Conservation (phyloP, 2,113 vertebrate genomes). For the Corydoras maculifer region DNA sequence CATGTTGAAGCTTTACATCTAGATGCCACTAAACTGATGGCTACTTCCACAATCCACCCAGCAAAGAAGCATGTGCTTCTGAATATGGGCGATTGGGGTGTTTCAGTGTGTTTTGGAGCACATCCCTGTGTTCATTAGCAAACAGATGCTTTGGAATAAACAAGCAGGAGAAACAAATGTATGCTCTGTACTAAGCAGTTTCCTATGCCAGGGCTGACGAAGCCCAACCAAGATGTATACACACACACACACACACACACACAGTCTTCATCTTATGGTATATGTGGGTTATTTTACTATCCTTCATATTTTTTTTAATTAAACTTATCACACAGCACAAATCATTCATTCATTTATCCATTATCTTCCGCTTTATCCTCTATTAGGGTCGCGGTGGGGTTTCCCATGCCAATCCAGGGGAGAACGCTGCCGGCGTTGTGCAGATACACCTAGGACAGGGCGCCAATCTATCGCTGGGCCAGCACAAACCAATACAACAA, state of each 20-base stretch:
- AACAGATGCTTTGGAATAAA: constrained; percentile 33
- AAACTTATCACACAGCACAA: too few relatives aligned
- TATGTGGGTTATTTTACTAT: too few relatives aligned
- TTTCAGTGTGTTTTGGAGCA: constrained; percentile 26
- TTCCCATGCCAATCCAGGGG: too few relatives aligned
- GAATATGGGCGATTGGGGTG: constrained; percentile 10
- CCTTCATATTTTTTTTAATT: too few relatives aligned
- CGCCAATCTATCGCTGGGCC: too few relatives aligned
- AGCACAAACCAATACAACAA: too few relatives aligned
- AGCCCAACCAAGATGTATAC: neutral
- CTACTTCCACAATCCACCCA: neutral
- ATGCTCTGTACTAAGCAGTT: constrained; percentile 22
- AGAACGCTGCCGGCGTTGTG: too few relatives aligned
- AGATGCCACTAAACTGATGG: neutral
- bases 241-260: constrained; percentile 1
- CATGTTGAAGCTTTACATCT: neutral
- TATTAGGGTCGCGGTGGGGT: too few relatives aligned
- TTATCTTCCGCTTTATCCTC: too few relatives aligned
- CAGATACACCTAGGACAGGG: too few relatives aligned
- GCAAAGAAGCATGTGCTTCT: neutral
- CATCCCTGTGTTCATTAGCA: constrained; percentile 19
- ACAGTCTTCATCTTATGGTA: neutral
- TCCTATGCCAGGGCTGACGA: constrained; percentile 1
- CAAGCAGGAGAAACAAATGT: constrained; percentile 19
- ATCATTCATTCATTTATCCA: too few relatives aligned